Percentiles rank a stretch among this genome's conserved stretches.
Evolutionary conservation across 2,888 invertebrate genomes (phyloP).

Genomic region (Laothoe populi): DNA sequence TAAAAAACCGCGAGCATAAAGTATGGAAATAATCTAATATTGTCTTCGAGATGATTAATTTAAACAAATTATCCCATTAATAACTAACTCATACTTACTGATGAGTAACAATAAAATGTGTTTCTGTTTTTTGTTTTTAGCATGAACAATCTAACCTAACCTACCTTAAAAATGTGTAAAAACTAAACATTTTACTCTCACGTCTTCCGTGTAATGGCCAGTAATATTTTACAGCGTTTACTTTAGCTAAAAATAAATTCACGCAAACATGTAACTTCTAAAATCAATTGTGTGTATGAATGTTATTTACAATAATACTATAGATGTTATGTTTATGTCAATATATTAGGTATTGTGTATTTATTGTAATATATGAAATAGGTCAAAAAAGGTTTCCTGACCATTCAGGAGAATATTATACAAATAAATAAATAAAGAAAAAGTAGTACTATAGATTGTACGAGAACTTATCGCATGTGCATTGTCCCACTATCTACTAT

Average conservation of each 20-base stretch:
- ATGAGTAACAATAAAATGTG: no score
- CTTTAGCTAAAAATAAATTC: conserved; percentile 5
- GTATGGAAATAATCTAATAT: no score
- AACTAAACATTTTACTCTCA: conserved; percentile 8
- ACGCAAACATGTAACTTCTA: not conserved
- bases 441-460: not conserved
- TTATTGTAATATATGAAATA: no score
- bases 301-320: conserved; percentile 4
- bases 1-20: no score
- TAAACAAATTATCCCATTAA: no score
- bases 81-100: no score
- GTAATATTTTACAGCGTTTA: conserved; percentile 11
- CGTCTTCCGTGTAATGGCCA: not conserved
- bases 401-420: no score
- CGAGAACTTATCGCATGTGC: not conserved
- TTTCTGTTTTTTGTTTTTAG: not conserved
- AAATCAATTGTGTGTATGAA: conserved; percentile 8
- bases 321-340: no score
- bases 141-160: not conserved
- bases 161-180: not conserved
- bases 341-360: no score
- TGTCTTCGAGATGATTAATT: no score
- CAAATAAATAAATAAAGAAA: no score
- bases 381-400: no score
- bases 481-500: not conserved